Evolutionary conservation across 1,140 invertebrate species (phyloP), one percentile per base, ranked within the genome.

Genomic region (Steinernema khuongi): DNA sequence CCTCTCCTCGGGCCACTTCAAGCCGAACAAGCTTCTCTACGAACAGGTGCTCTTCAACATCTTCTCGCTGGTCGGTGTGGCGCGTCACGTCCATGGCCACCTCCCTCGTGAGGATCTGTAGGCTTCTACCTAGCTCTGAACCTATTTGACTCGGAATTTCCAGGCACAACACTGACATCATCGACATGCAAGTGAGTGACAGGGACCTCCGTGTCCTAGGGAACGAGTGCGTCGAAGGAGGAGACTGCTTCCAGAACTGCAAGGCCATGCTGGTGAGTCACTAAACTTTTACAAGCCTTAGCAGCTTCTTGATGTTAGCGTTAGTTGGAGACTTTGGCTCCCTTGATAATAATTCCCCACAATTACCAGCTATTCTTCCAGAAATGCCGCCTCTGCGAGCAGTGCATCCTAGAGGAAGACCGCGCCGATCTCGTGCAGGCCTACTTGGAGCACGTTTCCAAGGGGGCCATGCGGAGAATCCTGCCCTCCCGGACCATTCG

Each of bases 1-100:
- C 88, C 88, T 97, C 28, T 95, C 93, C 0, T 96, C 94, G 0
- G 91, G 91, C 0, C 94, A 98, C 87, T 97, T 92, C 86, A 90
- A 91, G 44, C 91, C 90, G 0, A 97, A 97, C 85, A 89, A 90
- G 74, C 83, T 93, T 11, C 85, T 98, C 0, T 97, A 97, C 79
- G 81, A 97, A 81, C 94, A 97, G 88, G 91, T 97, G 1, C 79
- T 97, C 1, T 94, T 91, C 82, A 95, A 92, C 85, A 81, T 94
- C 41, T 90, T 97, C 31, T 89, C 90, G 36, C 80, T 97, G 7
- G 89, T 92, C n/a, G 93, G 94, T 0, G 85, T 96, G 1, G 89
- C 88, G 0, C 87, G 88, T 79, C 86, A 88, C 66, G 84, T 88
- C 43, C 67, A 73, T 43, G 78, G 77, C 67, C 80, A 81, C 76